Conservation (phyloP, 1,140 invertebrate genomes). For the Trichonephila clavipes region DNA sequence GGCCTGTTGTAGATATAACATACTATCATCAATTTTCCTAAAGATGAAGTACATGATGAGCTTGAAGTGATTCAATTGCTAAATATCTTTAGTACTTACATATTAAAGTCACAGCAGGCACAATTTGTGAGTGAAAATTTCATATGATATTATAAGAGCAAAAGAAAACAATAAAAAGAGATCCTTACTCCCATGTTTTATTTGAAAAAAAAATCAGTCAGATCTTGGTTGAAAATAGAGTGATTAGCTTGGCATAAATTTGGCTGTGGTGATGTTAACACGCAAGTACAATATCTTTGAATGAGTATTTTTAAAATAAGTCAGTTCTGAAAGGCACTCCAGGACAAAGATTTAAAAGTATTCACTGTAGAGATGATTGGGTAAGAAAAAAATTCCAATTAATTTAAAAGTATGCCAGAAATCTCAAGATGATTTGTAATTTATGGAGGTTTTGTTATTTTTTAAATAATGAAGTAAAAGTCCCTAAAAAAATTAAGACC, state of each 20-base stretch:
- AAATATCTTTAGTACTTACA: too few relatives aligned
- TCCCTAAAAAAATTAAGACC: constrained; percentile 66
- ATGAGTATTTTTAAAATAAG: not conserved
- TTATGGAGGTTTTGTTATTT: not conserved
- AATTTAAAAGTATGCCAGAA: not conserved
- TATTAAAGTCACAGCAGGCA: too few relatives aligned
- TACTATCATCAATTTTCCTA: constrained; percentile 1
- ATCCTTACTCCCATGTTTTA: too few relatives aligned
- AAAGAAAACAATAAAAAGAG: too few relatives aligned
- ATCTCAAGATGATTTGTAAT: constrained; percentile 75
- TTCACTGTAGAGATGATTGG: constrained; percentile 73
- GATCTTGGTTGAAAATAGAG: too few relatives aligned
- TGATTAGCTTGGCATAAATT: not conserved
- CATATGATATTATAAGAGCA: too few relatives aligned
- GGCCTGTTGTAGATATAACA: too few relatives aligned
- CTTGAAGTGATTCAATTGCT: not conserved
- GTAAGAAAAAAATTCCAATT: not conserved
- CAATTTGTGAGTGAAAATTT: too few relatives aligned
- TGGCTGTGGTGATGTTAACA: not conserved
- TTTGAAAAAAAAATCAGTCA: too few relatives aligned
- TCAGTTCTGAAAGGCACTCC: not conserved
- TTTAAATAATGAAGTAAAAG: not conserved
- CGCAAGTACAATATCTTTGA: not conserved
- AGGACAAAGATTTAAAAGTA: not conserved
- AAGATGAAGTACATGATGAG: not conserved